Evolutionary conservation across 2,888 invertebrate genomes (phyloP).

Genomic region (Tolmerus cingulatus): DNA sequence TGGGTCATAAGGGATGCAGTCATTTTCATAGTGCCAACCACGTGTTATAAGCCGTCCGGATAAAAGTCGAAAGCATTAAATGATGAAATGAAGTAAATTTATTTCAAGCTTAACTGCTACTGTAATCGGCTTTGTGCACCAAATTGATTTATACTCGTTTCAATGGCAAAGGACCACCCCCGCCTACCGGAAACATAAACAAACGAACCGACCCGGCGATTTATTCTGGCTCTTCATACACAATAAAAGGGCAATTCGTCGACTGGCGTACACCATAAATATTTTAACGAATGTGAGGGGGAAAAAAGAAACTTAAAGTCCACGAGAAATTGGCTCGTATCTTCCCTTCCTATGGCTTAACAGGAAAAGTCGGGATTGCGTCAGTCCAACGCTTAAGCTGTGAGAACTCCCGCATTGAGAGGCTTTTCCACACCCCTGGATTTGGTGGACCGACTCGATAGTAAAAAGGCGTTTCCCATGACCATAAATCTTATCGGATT

Average conservation of each 20-base stretch:
- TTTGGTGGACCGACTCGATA: slow-evolving; percentile 15
- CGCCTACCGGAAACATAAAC: slow-evolving; percentile 2
- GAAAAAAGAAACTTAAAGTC: slow-evolving; percentile 23
- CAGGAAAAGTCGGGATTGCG: slow-evolving; percentile 35
- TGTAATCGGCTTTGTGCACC: slow-evolving; percentile 37
- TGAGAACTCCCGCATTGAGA: slow-evolving; percentile 36
- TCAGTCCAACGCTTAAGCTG: slow-evolving; percentile 1
- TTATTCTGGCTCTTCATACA: slow-evolving; percentile 33
- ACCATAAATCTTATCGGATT: slow-evolving; percentile 48
- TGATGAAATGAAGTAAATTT: slow-evolving; percentile 35
- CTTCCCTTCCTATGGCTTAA: slow-evolving; percentile 3
- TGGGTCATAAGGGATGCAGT: background rate
- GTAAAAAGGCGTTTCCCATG: slow-evolving; percentile 47
- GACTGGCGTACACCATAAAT: slow-evolving; percentile 46
- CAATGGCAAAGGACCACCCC: background rate
- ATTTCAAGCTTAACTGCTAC: slow-evolving; percentile 31
- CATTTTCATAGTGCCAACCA: background rate
- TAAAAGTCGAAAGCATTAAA: background rate
- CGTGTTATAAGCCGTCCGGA: background rate
- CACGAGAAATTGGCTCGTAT: slow-evolving; percentile 18
- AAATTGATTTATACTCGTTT: slow-evolving; percentile 33
- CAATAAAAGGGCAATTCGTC: slow-evolving; percentile 48
- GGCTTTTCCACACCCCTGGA: slow-evolving; percentile 18
- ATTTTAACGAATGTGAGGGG: slow-evolving; percentile 43
- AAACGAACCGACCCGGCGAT: slow-evolving; percentile 18